Conservation (phyloP, 35 echinoderm and acorn worm species). For the Stichopus chloronotus region DNA sequence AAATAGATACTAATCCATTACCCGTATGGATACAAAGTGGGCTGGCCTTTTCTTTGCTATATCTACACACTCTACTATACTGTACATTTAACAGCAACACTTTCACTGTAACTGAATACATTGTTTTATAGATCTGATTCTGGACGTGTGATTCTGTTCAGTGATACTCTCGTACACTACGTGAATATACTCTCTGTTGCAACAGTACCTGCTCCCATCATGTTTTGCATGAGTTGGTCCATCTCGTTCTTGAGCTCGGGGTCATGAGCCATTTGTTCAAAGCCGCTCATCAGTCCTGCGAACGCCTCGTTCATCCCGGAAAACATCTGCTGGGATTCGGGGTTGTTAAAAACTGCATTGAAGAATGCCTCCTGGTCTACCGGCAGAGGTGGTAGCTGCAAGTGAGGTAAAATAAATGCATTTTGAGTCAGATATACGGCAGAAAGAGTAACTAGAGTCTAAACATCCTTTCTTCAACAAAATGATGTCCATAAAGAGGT, state of each 20-base stretch:
- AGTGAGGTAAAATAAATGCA: too few relatives aligned
- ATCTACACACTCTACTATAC: background rate
- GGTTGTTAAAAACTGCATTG: conserved; percentile 45
- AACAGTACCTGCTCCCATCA: background rate
- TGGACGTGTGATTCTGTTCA: background rate
- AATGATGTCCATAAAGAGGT: too few relatives aligned
- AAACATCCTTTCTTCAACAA: too few relatives aligned
- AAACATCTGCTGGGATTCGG: conserved; percentile 34
- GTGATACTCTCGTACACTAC: background rate
- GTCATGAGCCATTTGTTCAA: conserved; percentile 44
- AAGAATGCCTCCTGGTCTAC: conserved; percentile 42
- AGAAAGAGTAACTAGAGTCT: too few relatives aligned
- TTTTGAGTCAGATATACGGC: too few relatives aligned
- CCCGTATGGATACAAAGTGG: too few relatives aligned
- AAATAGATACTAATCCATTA: too few relatives aligned
- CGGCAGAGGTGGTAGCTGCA: conserved; percentile 9
- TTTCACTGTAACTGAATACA: background rate
- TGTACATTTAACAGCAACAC: background rate
- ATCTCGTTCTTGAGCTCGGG: conserved; percentile 40
- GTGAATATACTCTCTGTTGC: background rate
- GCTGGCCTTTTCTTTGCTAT: background rate
- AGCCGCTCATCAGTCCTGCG: conserved; percentile 38
- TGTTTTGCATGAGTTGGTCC: conserved; percentile 14
- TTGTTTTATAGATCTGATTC: background rate
- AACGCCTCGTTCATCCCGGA: conserved; percentile 38